Evolutionary conservation across 92 coral and sea anemone genomes (phyloP).

Genomic region (Epizoanthus rinbou): DNA sequence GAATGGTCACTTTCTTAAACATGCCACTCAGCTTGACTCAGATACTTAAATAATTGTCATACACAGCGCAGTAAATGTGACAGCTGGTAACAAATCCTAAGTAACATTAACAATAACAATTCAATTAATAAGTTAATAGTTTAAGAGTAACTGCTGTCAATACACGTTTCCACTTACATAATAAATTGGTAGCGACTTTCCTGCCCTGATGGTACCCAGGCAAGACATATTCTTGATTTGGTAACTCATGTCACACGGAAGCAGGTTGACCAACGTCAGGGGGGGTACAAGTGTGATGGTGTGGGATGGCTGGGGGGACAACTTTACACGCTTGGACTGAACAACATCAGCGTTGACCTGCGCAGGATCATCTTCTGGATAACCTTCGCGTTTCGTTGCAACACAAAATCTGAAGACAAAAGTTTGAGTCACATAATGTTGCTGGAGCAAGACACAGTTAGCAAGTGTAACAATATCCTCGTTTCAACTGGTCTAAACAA

Average conservation of each 20-base stretch:
- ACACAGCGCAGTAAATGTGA: too few species aligned
- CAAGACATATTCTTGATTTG: constrained; percentile 66
- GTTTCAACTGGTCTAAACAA: neutral
- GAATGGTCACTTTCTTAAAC: too few species aligned
- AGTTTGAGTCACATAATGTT: neutral
- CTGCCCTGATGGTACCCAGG: constrained; percentile 89
- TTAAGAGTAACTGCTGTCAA: neutral
- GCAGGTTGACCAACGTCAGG: constrained; percentile 84
- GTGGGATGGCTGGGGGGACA: constrained; percentile 87
- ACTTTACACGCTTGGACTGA: constrained; percentile 38
- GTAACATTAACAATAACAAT: too few species aligned
- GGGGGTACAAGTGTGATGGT: constrained; percentile 90
- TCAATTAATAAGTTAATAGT: neutral
- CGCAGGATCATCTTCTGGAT: constrained; percentile 76
- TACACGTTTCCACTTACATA: constrained; percentile 59
- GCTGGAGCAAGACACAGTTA: neutral
- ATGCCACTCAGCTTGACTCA: too few species aligned
- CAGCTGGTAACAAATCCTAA: too few species aligned
- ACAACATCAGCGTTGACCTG: constrained; percentile 46
- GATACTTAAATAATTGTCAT: too few species aligned
- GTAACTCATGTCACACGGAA: constrained; percentile 90
- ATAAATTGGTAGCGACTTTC: constrained; percentile 85
- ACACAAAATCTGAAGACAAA: constrained; percentile 78
- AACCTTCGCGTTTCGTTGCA: constrained; percentile 91
- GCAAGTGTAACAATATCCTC: too few species aligned